Conservation (phyloP, 2,888 invertebrate species). For the Trachelus stipa region DNA sequence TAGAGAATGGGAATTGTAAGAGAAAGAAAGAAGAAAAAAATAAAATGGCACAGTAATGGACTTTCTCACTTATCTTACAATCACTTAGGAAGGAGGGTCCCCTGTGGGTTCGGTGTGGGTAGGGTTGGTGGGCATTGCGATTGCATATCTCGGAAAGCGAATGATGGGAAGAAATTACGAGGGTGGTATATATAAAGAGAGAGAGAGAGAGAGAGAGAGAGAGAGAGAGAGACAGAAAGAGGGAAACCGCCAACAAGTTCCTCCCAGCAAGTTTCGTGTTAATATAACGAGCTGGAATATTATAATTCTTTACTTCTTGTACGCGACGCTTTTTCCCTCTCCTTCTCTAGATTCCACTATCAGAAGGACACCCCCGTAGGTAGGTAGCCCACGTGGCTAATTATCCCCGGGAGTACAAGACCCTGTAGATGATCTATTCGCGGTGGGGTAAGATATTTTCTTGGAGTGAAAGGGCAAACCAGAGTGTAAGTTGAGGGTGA, state of each 20-base stretch:
- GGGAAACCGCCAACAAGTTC: background rate
- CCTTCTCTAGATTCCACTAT: constrained; percentile 12
- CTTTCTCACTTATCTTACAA: constrained; percentile 45
- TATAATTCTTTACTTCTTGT: constrained; percentile 31
- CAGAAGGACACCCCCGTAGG: background rate
- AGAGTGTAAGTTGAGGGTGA: constrained; percentile 26
- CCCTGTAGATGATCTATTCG: constrained; percentile 63
- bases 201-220: too few species aligned
- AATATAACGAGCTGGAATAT: constrained; percentile 41
- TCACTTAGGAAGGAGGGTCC: constrained; percentile 42
- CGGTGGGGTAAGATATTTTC: constrained; percentile 47
- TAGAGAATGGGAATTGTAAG: background rate
- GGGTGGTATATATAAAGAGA: background rate
- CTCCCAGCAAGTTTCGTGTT: constrained; percentile 30
- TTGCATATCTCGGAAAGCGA: constrained; percentile 38
- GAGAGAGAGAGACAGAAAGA: too few species aligned
- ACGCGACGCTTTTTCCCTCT: constrained; percentile 3
- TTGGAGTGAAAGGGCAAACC: constrained; percentile 35
- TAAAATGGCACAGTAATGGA: background rate
- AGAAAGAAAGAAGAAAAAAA: background rate
- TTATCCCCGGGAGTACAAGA: constrained; percentile 58
- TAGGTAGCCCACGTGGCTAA: constrained; percentile 53
- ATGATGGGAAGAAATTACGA: background rate
- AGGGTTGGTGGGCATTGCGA: constrained; percentile 22
- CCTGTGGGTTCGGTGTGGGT: constrained; percentile 17